phyloP scores from a whole-genome alignment of 2,888 invertebrate species.

The Priocnemis perturbator region DNA sequence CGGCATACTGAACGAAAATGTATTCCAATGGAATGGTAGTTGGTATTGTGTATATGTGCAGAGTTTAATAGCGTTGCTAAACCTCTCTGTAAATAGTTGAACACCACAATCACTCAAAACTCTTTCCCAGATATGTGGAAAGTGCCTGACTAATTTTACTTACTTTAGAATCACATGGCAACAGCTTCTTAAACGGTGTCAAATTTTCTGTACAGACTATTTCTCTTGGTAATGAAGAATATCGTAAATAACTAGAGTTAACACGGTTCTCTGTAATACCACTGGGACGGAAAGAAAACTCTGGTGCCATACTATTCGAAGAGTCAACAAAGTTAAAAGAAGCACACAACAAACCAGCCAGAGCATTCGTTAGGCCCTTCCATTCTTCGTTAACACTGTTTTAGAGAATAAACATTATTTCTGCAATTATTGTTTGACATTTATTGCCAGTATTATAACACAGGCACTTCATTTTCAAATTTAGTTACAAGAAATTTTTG shows the following conservation, averaged over 20 bases:
- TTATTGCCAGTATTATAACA: no score
- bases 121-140: not conserved
- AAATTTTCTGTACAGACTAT: constrained; percentile 99
- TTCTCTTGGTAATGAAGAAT: constrained; percentile 95
- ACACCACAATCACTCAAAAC: constrained; percentile 8
- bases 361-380: constrained; percentile 90
- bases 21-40: constrained; percentile 93
- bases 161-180: constrained; percentile 94
- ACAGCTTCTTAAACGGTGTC: constrained; percentile 97
- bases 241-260: constrained; percentile 80
- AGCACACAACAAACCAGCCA: constrained; percentile 97
- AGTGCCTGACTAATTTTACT: not conserved
- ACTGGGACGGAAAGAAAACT: constrained; percentile 87
- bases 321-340: constrained; percentile 95
- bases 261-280: constrained; percentile 77
- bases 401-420: not conserved
- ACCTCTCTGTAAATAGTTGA: constrained; percentile 79
- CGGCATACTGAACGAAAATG: constrained; percentile 89
- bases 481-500: constrained; percentile 6
- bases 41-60: constrained; percentile 92
- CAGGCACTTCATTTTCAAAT: constrained; percentile 3
- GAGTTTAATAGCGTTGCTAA: constrained; percentile 92
- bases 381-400: constrained; percentile 88
- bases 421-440: no score
- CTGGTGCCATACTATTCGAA: constrained; percentile 89